Evolutionary conservation across 2,113 vertebrate species (phyloP), one percentile per base, ranked within the genome.

Genomic region (Siphamia tubifer): DNA sequence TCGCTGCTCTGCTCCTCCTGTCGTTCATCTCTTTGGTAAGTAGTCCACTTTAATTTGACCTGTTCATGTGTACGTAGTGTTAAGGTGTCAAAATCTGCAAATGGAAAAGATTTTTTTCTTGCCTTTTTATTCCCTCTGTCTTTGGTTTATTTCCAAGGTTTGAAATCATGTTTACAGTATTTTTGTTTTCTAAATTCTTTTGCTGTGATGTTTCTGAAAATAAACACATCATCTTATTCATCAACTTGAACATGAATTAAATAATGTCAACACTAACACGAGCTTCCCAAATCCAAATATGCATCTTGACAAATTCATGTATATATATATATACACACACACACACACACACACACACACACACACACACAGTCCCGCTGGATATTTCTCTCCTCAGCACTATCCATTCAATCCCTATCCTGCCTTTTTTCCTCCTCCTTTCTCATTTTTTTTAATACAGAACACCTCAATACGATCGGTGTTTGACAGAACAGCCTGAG

Each of bases 21-120:
- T 74, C 85, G 36, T 15, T 85, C 58, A 48, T 87, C 74, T 87
- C 80, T 52, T 66, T 83, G 82, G 90, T 92, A 84, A 89, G 84
- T 79, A 72, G 40, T 49, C 43, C 49, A 15, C 54, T 66, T 28
- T 43, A 36, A 21, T 65, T 47, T 75, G 12, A 57, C 68, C 52
- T 68, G 32, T 47, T 27, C 44, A 5, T 11, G 6, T 2, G n/a
- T n/a, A n/a, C n/a, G n/a, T n/a, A n/a, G n/a, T n/a, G n/a, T n/a
- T n/a, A n/a, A n/a, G n/a, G n/a, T n/a, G n/a, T n/a, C n/a, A n/a
- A n/a, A n/a, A n/a, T n/a, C n/a, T n/a, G n/a, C n/a, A n/a, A n/a
- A n/a, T n/a, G n/a, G n/a, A n/a, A n/a, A n/a, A n/a, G n/a, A n/a
- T 17, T 24, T 2, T 2, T 21, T 30, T 13, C n/a, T n/a, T n/a